phyloP scores from a whole-genome alignment of 1,140 invertebrate genomes.

The Charaxes varanes region DNA sequence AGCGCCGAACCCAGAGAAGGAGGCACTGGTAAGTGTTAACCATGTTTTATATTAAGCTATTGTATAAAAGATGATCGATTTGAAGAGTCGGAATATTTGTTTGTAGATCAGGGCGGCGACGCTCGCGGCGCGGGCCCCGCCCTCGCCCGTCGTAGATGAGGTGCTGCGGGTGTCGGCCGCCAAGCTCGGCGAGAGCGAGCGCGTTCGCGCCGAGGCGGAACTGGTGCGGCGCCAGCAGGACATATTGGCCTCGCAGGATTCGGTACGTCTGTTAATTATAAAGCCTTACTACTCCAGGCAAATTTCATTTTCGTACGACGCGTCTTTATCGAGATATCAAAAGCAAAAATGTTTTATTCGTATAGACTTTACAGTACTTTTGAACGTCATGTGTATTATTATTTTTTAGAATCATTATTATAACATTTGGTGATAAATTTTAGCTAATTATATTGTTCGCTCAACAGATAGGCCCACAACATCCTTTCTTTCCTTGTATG shows the following conservation, averaged over 20 bases:
- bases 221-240: slow-evolving; percentile 61
- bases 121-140: slow-evolving; percentile 49
- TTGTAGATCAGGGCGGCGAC: slow-evolving; percentile 56
- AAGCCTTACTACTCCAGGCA: too few species aligned
- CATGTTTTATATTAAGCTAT: neutral
- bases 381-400: too few species aligned
- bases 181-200: slow-evolving; percentile 49
- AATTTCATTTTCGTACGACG: too few species aligned
- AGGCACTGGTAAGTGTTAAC: slow-evolving; percentile 72
- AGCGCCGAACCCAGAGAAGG: slow-evolving; percentile 62
- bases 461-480: too few species aligned
- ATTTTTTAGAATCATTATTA: too few species aligned
- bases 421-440: too few species aligned
- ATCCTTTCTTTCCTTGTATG: too few species aligned
- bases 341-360: too few species aligned
- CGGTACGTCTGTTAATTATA: too few species aligned
- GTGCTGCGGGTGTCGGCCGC: slow-evolving; percentile 52
- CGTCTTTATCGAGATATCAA: too few species aligned
- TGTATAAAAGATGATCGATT: neutral
- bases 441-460: too few species aligned
- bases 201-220: slow-evolving; percentile 51
- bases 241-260: slow-evolving; percentile 52
- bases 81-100: neutral
- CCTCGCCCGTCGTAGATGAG: slow-evolving; percentile 58
- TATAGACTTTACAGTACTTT: too few species aligned